Conservation (phyloP, 2,113 vertebrate genomes). For the Prochilodus magdalenae region DNA sequence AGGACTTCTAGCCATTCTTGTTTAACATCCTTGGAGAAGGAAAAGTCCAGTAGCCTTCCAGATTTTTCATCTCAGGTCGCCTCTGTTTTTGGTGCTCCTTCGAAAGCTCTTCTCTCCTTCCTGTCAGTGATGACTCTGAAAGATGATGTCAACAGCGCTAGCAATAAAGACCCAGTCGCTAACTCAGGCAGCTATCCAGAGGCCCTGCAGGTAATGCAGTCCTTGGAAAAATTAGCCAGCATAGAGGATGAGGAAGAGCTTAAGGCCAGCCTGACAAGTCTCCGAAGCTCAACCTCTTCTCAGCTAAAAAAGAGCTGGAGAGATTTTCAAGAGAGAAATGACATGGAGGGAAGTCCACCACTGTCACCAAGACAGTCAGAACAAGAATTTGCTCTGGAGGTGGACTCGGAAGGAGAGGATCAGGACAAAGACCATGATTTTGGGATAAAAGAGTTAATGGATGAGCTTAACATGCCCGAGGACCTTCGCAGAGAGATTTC, state of each 20-base stretch:
- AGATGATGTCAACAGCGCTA: constrained; percentile 70
- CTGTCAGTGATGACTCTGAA: constrained; percentile 84
- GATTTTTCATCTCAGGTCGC: constrained; percentile 75
- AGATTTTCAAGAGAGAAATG: constrained; percentile 70
- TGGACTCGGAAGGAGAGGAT: constrained; percentile 59
- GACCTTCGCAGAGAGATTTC: constrained; percentile 70
- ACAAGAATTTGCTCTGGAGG: constrained; percentile 65
- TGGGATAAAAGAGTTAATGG: constrained; percentile 67
- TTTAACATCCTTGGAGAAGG: constrained; percentile 57
- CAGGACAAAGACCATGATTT: constrained; percentile 60
- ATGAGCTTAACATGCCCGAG: constrained; percentile 72
- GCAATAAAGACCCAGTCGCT: constrained; percentile 58
- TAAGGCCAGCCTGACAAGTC: constrained; percentile 76
- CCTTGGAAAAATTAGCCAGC: constrained; percentile 80
- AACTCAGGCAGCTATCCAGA: constrained; percentile 74
- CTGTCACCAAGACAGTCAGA: constrained; percentile 65
- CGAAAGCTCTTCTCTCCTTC: constrained; percentile 85
- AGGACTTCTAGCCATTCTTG: constrained; percentile 64
- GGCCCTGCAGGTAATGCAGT: constrained; percentile 80
- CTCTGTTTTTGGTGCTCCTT: constrained; percentile 74
- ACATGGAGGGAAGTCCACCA: constrained; percentile 63
- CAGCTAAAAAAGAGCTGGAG: constrained; percentile 66
- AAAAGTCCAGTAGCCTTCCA: constrained; percentile 75
- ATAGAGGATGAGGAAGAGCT: constrained; percentile 81
- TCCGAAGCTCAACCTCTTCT: constrained; percentile 78